Conservation (phyloP, 2,797 vertebrate genomes). For the Melanotaenia maccullochi region DNA sequence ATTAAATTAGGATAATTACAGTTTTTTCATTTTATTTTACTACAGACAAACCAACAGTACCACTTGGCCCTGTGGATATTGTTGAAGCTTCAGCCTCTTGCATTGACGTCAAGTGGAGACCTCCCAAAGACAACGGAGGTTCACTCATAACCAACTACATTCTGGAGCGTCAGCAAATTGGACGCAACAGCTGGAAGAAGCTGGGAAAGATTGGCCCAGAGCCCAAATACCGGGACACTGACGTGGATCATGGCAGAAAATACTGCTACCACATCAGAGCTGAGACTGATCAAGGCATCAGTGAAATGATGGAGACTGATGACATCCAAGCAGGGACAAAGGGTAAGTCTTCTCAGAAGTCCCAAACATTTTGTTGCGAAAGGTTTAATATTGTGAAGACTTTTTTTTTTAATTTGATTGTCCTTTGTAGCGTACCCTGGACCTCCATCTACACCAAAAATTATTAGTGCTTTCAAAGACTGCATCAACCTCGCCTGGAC, state of each 20-base stretch:
- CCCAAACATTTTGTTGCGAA: not conserved
- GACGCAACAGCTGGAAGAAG: constrained; percentile 87
- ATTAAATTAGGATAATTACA: not conserved
- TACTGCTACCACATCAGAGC: constrained; percentile 90
- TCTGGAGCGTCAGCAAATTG: constrained; percentile 88
- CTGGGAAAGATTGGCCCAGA: constrained; percentile 83
- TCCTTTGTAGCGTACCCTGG: constrained; percentile 80
- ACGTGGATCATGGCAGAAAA: constrained; percentile 86
- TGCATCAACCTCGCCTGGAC: constrained; percentile 87
- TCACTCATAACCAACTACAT: constrained; percentile 82
- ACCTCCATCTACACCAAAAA: constrained; percentile 84
- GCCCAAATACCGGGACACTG: constrained; percentile 82
- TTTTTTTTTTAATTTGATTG: not conserved
- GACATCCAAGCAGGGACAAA: constrained; percentile 88
- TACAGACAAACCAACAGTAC: constrained; percentile 88
- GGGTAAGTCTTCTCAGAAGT: constrained; percentile 75
- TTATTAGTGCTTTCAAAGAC: constrained; percentile 84
- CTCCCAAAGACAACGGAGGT: constrained; percentile 88
- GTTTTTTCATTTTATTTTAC: constrained; percentile 4
- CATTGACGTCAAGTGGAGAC: constrained; percentile 87
- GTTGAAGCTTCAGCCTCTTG: constrained; percentile 78
- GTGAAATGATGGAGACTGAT: constrained; percentile 86
- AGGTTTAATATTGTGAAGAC: constrained; percentile 48
- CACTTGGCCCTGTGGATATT: constrained; percentile 86
- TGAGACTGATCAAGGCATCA: constrained; percentile 82